Percentiles rank a stretch among this genome's conserved stretches.
These are phyloP conservation scores for Pterophyllum scalare DNA, from an alignment of 2,113 vertebrate species.

Conservation along the genomic window DNA sequence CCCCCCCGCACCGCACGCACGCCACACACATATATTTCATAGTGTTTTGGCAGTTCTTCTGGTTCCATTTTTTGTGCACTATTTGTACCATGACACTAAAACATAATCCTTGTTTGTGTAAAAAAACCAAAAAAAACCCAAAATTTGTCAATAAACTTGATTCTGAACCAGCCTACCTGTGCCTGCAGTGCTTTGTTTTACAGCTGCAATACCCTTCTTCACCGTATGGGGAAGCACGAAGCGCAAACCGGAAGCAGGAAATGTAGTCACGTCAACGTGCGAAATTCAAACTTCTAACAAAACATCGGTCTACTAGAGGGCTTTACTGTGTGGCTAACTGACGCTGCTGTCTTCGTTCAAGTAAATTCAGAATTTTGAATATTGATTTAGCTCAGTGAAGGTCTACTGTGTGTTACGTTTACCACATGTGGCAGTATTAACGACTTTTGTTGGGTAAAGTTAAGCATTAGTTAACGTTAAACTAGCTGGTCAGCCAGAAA, in stretches of 20 bases:
- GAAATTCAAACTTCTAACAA: conserved; percentile 80
- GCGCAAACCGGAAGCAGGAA: conserved; percentile 67
- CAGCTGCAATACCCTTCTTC: not conserved
- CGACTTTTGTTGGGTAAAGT: not conserved
- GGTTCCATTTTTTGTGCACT: not conserved
- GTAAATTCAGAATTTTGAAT: not conserved
- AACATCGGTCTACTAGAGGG: conserved; percentile 19
- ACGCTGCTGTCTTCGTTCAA: not conserved
- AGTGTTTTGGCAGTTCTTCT: not conserved
- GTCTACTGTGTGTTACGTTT: not conserved
- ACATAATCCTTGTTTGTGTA: not conserved
- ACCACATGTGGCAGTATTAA: not conserved
- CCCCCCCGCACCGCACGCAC: no score
- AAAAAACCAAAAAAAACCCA: not conserved
- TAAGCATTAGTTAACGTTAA: not conserved
- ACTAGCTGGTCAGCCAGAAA: not conserved
- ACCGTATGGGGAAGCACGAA: conserved; percentile 6
- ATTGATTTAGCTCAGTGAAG: not conserved
- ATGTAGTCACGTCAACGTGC: conserved; percentile 49
- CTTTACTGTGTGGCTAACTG: not conserved
- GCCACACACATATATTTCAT: not conserved
- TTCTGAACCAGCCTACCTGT: not conserved
- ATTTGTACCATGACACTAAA: no score
- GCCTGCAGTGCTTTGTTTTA: not conserved
- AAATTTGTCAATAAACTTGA: not conserved